phyloP scores from a whole-genome alignment of 2,113 vertebrate genomes.

The Onychostoma macrolepis region DNA sequence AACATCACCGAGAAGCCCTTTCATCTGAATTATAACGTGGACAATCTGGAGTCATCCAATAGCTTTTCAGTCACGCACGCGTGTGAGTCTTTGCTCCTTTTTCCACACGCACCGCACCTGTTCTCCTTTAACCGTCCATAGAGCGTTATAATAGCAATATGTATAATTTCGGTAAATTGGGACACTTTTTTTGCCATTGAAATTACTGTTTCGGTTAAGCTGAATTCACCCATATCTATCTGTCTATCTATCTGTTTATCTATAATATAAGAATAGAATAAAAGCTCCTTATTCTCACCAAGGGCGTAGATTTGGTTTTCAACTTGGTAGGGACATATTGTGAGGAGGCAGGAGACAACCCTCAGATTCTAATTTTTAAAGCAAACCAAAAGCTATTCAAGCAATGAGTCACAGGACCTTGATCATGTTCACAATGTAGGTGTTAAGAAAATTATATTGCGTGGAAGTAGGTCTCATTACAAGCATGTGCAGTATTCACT shows the following conservation, averaged over 20 bases:
- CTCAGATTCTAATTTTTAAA: background rate
- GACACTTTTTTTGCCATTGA: background rate
- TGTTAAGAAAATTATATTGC: background rate
- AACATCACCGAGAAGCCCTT: slow-evolving; percentile 98
- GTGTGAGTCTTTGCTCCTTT: slow-evolving; percentile 85
- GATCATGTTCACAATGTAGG: slow-evolving; percentile 16
- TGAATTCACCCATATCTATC: background rate
- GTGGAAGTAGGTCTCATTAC: background rate
- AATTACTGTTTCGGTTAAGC: background rate
- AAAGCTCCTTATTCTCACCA: background rate
- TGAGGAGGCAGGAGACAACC: slow-evolving; percentile 24
- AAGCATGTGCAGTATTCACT: background rate
- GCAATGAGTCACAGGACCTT: slow-evolving; percentile 20
- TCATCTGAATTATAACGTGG: slow-evolving; percentile 97
- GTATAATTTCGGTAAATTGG: background rate
- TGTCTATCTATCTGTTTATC: background rate
- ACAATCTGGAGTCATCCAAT: slow-evolving; percentile 98
- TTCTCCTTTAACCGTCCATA: background rate
- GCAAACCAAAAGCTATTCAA: background rate
- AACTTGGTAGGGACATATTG: background rate
- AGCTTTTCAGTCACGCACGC: slow-evolving; percentile 99
- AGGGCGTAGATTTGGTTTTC: background rate
- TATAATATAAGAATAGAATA: background rate
- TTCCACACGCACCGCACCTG: background rate
- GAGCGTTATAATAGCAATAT: background rate